Percentiles rank a stretch among this genome's conserved stretches.
Conservation (phyloP, 2,888 invertebrate genomes). For the Meandrusa payeni region DNA sequence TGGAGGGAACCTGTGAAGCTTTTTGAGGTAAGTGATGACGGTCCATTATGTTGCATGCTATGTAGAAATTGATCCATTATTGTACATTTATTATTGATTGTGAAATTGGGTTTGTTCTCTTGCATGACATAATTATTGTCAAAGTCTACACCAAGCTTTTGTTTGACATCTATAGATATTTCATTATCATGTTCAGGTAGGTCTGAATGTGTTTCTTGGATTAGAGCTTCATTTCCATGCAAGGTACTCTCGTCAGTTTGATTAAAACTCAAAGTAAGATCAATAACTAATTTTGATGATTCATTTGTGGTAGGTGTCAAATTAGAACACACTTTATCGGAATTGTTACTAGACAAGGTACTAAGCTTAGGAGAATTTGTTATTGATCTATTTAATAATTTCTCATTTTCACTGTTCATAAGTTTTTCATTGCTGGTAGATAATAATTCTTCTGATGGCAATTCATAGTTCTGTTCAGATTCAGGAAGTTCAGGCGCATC, state of each 20-base stretch:
- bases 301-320: slow-evolving; percentile 33
- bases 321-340: slow-evolving; percentile 37
- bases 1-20: slow-evolving; percentile 72
- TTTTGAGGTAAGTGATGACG: slow-evolving; percentile 56
- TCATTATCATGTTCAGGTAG: slow-evolving; percentile 44
- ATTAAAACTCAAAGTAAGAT: slow-evolving; percentile 55
- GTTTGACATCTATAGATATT: slow-evolving; percentile 1
- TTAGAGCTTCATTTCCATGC: slow-evolving; percentile 31
- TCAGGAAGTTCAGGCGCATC: slow-evolving; percentile 61
- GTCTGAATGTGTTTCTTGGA: slow-evolving; percentile 36
- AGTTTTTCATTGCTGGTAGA: slow-evolving; percentile 28
- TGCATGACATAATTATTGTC: not conserved
- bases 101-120: slow-evolving; percentile 35
- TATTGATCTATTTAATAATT: slow-evolving; percentile 14
- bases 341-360: slow-evolving; percentile 26
- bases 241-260: slow-evolving; percentile 38
- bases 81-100: slow-evolving; percentile 38
- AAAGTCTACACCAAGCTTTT: not conserved
- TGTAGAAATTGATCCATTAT: slow-evolving; percentile 38
- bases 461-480: slow-evolving; percentile 44
- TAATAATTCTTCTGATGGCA: slow-evolving; percentile 30
- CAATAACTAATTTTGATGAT: slow-evolving; percentile 51
- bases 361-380: slow-evolving; percentile 23
- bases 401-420: slow-evolving; percentile 15
- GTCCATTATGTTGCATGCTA: slow-evolving; percentile 44